Percentiles rank a stretch among this genome's conserved stretches.
These are phyloP conservation scores for Nannoperca australis DNA, from an alignment of 2,797 vertebrate genomes.

Conservation along the genomic window DNA sequence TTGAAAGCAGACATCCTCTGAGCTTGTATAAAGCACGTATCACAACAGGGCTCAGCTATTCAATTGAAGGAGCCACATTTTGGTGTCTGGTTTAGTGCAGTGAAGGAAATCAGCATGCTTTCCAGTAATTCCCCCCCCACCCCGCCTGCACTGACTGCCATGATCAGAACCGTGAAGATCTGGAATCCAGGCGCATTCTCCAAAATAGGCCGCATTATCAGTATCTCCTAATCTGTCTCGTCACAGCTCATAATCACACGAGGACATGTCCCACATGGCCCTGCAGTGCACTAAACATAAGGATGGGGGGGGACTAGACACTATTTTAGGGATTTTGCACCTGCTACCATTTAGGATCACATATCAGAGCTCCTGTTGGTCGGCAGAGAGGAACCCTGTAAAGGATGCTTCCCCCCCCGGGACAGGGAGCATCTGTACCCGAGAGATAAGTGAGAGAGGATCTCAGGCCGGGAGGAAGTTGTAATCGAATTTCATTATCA, in stretches of 20 bases:
- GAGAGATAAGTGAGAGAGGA: conserved; percentile 79
- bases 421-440: conserved; percentile 68
- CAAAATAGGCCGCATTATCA: conserved; percentile 63
- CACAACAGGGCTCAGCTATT: conserved; percentile 22
- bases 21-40: neutral
- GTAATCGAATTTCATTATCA: conserved; percentile 84
- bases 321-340: conserved; percentile 47
- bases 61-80: conserved; percentile 21
- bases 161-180: conserved; percentile 65
- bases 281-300: conserved; percentile 31
- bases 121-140: conserved; percentile 55
- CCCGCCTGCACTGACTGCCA: conserved; percentile 24
- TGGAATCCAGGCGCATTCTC: conserved; percentile 48
- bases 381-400: conserved; percentile 56
- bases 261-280: conserved; percentile 40
- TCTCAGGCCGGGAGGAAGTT: conserved; percentile 62
- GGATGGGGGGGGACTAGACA: neutral
- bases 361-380: conserved; percentile 42
- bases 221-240: conserved; percentile 58
- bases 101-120: conserved; percentile 33
- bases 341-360: conserved; percentile 48
- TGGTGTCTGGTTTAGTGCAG: conserved; percentile 16
- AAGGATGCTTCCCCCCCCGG: conserved; percentile 43
- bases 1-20: conserved; percentile 6
- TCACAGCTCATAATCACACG: conserved; percentile 66